phyloP scores from a whole-genome alignment of 2,797 vertebrate species.

The Darevskia mixta region DNA sequence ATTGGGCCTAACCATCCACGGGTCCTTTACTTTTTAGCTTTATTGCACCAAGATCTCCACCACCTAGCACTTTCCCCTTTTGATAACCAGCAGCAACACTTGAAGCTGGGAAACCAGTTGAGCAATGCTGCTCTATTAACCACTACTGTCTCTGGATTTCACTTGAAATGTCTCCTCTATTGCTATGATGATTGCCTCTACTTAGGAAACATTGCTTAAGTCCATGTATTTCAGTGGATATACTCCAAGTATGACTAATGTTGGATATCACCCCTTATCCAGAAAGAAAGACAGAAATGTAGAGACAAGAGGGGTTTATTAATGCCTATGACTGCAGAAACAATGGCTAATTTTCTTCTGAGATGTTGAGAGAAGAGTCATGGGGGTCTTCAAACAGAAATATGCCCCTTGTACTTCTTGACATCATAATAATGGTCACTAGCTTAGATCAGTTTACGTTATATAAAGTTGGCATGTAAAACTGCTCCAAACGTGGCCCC shows the following conservation, averaged over 20 bases:
- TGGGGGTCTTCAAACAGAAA: neutral
- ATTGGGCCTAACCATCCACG: no score
- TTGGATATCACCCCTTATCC: no score
- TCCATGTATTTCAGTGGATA: no score
- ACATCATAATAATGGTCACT: neutral
- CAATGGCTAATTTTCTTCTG: neutral
- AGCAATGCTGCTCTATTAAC: neutral
- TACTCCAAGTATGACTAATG: no score
- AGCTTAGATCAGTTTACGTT: constrained; percentile 5
- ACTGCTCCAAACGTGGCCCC: constrained; percentile 43
- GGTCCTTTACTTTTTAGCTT: no score
- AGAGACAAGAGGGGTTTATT: neutral
- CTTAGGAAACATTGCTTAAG: neutral
- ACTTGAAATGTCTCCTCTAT: neutral
- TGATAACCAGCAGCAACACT: no score
- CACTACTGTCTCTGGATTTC: neutral
- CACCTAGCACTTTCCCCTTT: no score
- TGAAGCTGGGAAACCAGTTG: no score
- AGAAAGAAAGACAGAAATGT: neutral
- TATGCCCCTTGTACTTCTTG: constrained; percentile 3
- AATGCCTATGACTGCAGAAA: neutral
- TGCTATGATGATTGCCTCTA: neutral
- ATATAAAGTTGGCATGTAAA: constrained; percentile 29
- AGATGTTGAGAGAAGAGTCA: neutral
- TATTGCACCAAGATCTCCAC: no score